These are phyloP conservation scores for Caerostris extrusa DNA, from an alignment of 1,140 invertebrate species.

Conservation along the genomic window DNA sequence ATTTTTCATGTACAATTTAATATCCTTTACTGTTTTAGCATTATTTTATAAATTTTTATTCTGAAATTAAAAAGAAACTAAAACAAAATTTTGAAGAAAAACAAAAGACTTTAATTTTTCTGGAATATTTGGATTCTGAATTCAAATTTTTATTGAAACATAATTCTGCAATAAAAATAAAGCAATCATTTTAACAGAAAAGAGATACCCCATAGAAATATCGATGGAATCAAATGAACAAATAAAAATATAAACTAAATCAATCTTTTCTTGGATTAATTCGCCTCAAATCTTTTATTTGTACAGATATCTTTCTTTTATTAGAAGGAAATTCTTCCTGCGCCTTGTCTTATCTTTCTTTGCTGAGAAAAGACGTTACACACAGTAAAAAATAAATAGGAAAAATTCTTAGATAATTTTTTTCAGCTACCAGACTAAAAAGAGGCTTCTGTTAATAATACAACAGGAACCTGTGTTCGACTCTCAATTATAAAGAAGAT, in stretches of 20 bases:
- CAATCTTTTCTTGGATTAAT: constrained; percentile 31
- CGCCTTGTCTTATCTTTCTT: background rate
- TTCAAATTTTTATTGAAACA: background rate
- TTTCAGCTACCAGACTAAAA: background rate
- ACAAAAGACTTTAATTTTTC: background rate
- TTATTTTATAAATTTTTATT: no score
- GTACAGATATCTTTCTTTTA: background rate
- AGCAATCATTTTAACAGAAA: background rate
- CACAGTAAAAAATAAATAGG: background rate
- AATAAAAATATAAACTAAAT: background rate
- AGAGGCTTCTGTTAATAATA: background rate
- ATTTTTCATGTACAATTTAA: background rate
- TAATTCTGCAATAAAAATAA: background rate
- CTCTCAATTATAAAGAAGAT: background rate
- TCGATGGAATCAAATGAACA: background rate
- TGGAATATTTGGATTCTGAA: background rate
- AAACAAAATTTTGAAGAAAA: background rate
- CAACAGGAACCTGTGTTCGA: background rate
- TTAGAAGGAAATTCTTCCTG: constrained; percentile 17
- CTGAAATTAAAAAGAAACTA: background rate
- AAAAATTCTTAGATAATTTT: background rate
- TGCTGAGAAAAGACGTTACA: background rate
- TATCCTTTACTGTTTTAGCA: no score
- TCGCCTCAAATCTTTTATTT: constrained; percentile 26
- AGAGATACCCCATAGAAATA: background rate